These are phyloP conservation scores for Mionectes olivaceus DNA, from an alignment of 2,797 vertebrate species.

Conservation along the genomic window DNA sequence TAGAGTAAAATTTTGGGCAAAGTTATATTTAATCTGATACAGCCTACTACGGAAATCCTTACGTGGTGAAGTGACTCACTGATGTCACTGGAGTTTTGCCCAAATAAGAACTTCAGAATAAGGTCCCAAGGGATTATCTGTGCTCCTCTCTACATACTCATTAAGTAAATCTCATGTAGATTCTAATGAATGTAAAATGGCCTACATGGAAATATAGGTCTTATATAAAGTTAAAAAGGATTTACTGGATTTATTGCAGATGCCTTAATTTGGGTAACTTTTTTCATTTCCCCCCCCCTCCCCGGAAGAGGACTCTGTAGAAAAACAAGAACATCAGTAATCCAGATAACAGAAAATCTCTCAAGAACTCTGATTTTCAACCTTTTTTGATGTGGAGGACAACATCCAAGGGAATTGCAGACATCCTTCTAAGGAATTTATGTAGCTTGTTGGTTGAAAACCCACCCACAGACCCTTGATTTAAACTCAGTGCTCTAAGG, in stretches of 20 bases:
- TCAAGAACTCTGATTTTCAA: background rate
- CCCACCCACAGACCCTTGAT: background rate
- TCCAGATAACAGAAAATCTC: background rate
- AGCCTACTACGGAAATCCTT: background rate
- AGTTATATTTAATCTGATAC: slow-evolving; percentile 10
- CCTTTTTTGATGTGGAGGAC: background rate
- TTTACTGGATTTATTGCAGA: background rate
- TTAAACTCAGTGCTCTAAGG: background rate
- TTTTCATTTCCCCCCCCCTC: background rate
- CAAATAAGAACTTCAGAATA: background rate
- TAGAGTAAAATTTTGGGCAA: slow-evolving; percentile 25
- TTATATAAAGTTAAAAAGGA: background rate
- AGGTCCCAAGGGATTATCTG: slow-evolving; percentile 23
- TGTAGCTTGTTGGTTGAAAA: background rate
- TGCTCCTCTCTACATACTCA: slow-evolving; percentile 11
- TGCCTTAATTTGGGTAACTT: background rate
- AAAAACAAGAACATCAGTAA: background rate
- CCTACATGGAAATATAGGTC: background rate
- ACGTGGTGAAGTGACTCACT: background rate
- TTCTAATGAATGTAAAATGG: background rate
- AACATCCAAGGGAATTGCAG: background rate
- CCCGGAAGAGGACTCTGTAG: background rate
- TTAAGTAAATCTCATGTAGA: slow-evolving; percentile 11
- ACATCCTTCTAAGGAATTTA: background rate
- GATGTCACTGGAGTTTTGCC: background rate